Percentiles rank a stretch among this genome's conserved stretches.
These are phyloP conservation scores for Bradypus variegatus DNA, from an alignment of 2,797 vertebrate species.

Conservation along the genomic window DNA sequence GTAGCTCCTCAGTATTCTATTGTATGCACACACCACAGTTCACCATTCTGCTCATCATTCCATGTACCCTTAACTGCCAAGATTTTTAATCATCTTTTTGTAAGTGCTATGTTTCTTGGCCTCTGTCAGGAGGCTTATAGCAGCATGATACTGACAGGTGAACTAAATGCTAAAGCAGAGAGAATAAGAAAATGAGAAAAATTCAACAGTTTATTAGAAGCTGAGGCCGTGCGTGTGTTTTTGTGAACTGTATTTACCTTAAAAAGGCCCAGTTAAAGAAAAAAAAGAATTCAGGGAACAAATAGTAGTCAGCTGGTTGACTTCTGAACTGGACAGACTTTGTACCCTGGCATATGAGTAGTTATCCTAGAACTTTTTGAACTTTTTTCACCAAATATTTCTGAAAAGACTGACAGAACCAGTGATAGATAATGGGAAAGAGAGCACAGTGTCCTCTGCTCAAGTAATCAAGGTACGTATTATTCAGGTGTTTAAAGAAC, in stretches of 20 bases:
- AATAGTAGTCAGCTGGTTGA: slow-evolving; percentile 37
- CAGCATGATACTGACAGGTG: not conserved
- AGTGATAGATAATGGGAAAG: not conserved
- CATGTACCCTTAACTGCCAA: not conserved
- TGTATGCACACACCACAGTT: too few species aligned
- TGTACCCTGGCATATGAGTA: slow-evolving; percentile 51
- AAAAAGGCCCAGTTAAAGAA: slow-evolving; percentile 3
- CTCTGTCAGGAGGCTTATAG: not conserved
- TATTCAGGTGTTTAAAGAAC: not conserved
- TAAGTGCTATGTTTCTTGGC: not conserved
- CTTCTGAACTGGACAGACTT: slow-evolving; percentile 52
- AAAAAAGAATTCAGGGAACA: slow-evolving; percentile 21
- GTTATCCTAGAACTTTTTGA: slow-evolving; percentile 43
- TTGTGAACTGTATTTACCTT: not conserved
- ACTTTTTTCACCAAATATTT: slow-evolving; percentile 48
- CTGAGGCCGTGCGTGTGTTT: not conserved
- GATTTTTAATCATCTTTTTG: not conserved
- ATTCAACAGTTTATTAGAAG: not conserved
- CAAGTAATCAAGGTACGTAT: not conserved
- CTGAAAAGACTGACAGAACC: slow-evolving; percentile 44
- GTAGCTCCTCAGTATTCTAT: too few species aligned
- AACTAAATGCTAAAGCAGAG: not conserved
- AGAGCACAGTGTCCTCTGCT: not conserved
- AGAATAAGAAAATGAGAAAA: slow-evolving; percentile 7
- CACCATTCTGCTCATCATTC: too few species aligned